These are phyloP conservation scores for Carapus acus DNA, from an alignment of 2,797 vertebrate species.

Conservation along the genomic window DNA sequence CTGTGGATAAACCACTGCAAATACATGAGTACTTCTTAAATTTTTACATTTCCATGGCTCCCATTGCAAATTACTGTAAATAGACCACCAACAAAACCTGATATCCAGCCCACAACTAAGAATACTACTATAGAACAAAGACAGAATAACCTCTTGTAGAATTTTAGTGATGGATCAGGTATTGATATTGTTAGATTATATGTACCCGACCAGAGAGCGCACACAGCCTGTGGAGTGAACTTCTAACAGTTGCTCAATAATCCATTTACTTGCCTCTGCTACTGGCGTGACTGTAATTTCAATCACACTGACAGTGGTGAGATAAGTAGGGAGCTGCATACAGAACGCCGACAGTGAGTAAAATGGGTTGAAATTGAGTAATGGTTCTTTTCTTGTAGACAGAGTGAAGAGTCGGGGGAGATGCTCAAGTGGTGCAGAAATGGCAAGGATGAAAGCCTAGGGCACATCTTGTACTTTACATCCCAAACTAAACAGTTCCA, in stretches of 20 bases:
- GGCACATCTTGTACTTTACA: background rate
- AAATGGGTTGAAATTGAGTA: slow-evolving; percentile 47
- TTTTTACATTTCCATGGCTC: slow-evolving; percentile 1
- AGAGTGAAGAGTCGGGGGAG: slow-evolving; percentile 37
- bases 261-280: slow-evolving; percentile 61
- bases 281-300: slow-evolving; percentile 58
- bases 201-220: slow-evolving; percentile 32
- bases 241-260: slow-evolving; percentile 62
- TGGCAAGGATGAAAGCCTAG: slow-evolving; percentile 7
- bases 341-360: slow-evolving; percentile 47
- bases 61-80: slow-evolving; percentile 7
- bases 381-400: slow-evolving; percentile 37
- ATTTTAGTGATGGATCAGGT: slow-evolving; percentile 27
- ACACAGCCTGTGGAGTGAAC: slow-evolving; percentile 37
- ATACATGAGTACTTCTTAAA: slow-evolving; percentile 2
- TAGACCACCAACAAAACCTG: slow-evolving; percentile 5
- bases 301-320: slow-evolving; percentile 51
- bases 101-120: slow-evolving; percentile 15
- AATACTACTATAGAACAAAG: slow-evolving; percentile 23
- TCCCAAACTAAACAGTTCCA: slow-evolving; percentile 5
- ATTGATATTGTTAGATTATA: slow-evolving; percentile 34
- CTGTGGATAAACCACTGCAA: background rate
- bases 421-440: slow-evolving; percentile 36
- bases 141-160: slow-evolving; percentile 18
- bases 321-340: slow-evolving; percentile 46